Percentiles rank a stretch among this genome's conserved stretches.
phyloP scores from a whole-genome alignment of 2,888 invertebrate genomes.

The Ichneumon xanthorius region DNA sequence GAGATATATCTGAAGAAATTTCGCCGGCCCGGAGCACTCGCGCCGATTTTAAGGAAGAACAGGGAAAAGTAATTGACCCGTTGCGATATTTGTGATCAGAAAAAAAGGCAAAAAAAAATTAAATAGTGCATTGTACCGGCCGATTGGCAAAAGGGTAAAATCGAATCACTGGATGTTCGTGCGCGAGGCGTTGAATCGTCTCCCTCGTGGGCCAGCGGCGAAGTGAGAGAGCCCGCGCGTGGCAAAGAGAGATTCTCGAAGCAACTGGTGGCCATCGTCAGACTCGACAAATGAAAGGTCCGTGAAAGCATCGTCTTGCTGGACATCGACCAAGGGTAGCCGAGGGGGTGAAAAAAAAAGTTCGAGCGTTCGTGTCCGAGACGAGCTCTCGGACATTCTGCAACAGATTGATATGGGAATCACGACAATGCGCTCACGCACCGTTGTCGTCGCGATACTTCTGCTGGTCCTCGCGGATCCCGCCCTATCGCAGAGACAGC shows the following conservation, averaged over 20 bases:
- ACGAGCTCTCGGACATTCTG: constrained; percentile 66
- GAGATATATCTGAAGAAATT: constrained; percentile 30
- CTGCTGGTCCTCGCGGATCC: constrained; percentile 69
- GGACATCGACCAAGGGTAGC: constrained; percentile 37
- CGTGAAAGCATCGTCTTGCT: constrained; percentile 36
- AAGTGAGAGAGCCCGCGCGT: constrained; percentile 39
- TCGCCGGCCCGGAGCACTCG: not conserved
- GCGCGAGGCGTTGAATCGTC: constrained; percentile 40
- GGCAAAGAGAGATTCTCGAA: constrained; percentile 59
- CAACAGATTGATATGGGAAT: constrained; percentile 72
- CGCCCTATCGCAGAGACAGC: constrained; percentile 69
- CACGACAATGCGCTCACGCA: constrained; percentile 61
- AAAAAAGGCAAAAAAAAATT: constrained; percentile 7
- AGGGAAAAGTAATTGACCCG: not conserved
- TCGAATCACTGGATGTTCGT: constrained; percentile 39
- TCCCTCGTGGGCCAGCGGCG: constrained; percentile 19
- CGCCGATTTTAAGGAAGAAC: not conserved
- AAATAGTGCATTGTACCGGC: constrained; percentile 10
- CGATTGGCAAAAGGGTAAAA: constrained; percentile 21
- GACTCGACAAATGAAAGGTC: constrained; percentile 59
- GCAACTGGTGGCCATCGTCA: constrained; percentile 65
- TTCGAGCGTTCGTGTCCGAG: constrained; percentile 39
- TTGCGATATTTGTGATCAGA: not conserved
- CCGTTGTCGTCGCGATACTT: constrained; percentile 71
- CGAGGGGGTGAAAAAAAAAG: constrained; percentile 10